Percentiles rank a stretch among this genome's conserved stretches.
These are phyloP conservation scores for Heliothis peltigera DNA, from an alignment of 2,888 invertebrate genomes.

Conservation along the genomic window DNA sequence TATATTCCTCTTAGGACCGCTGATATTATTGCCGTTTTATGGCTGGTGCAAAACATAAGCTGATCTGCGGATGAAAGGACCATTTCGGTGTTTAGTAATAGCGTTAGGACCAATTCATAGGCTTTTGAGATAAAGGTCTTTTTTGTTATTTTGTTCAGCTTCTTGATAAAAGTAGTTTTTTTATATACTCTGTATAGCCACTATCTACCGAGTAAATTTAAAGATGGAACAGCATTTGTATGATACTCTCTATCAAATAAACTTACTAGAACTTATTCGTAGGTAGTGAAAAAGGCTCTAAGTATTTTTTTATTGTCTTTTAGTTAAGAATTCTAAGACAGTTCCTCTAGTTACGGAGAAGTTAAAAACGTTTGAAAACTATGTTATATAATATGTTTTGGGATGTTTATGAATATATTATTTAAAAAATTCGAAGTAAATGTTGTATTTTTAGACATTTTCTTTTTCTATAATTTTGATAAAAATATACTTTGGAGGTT, in stretches of 20 bases:
- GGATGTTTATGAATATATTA: neutral
- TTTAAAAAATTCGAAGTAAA: too few species aligned
- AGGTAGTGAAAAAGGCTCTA: too few species aligned
- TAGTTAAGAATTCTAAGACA: neutral
- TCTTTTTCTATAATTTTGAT: neutral
- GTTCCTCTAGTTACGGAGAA: neutral
- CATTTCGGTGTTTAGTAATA: constrained; percentile 43
- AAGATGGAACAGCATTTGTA: too few species aligned
- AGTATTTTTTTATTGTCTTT: neutral
- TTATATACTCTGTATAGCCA: too few species aligned
- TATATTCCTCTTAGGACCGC: constrained; percentile 61
- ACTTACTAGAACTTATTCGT: too few species aligned
- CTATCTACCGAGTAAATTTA: too few species aligned
- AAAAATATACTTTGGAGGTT: neutral
- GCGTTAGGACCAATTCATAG: constrained; percentile 30
- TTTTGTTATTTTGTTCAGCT: too few species aligned
- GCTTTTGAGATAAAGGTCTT: neutral
- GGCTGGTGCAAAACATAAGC: constrained; percentile 62
- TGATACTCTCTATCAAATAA: too few species aligned
- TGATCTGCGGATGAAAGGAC: constrained; percentile 53
- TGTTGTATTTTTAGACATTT: neutral
- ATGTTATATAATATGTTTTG: neutral
- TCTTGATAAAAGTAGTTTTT: neutral
- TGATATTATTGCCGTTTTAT: constrained; percentile 63
- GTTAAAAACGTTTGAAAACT: neutral